These are phyloP conservation scores for Drosophila pallidifrons DNA, from an alignment of 1,140 invertebrate genomes.

Conservation along the genomic window DNA sequence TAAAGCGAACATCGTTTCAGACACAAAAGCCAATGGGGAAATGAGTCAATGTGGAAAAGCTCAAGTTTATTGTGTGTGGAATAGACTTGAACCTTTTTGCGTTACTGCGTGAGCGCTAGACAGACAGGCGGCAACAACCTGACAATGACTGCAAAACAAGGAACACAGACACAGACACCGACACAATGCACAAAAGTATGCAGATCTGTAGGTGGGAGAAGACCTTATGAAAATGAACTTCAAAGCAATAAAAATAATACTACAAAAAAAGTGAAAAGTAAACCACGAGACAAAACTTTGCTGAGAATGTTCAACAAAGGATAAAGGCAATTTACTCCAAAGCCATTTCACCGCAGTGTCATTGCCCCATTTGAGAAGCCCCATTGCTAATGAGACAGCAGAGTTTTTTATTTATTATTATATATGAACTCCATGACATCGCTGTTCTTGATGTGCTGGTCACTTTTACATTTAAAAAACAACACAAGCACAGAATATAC, in stretches of 20 bases:
- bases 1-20: constrained; percentile 27
- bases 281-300: constrained; percentile 55
- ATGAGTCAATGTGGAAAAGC: constrained; percentile 61
- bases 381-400: constrained; percentile 10
- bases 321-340: constrained; percentile 2
- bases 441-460: constrained; percentile 22
- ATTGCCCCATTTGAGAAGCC: constrained; percentile 19
- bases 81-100: constrained; percentile 56
- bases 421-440: constrained; percentile 8
- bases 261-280: constrained; percentile 51
- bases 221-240: constrained; percentile 53
- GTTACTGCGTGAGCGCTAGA: constrained; percentile 52
- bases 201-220: not conserved
- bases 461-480: constrained; percentile 30
- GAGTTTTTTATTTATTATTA: constrained; percentile 23
- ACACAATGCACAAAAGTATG: constrained; percentile 1
- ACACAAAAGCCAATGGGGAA: constrained; percentile 54
- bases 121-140: constrained; percentile 70
- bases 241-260: constrained; percentile 49
- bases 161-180: not conserved
- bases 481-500: constrained; percentile 22
- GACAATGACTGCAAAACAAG: constrained; percentile 60
- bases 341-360: not conserved
- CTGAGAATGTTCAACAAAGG: constrained; percentile 26
- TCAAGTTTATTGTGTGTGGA: constrained; percentile 32